Conservation (phyloP, 2,797 vertebrate species). For the Sebastes itinus region DNA sequence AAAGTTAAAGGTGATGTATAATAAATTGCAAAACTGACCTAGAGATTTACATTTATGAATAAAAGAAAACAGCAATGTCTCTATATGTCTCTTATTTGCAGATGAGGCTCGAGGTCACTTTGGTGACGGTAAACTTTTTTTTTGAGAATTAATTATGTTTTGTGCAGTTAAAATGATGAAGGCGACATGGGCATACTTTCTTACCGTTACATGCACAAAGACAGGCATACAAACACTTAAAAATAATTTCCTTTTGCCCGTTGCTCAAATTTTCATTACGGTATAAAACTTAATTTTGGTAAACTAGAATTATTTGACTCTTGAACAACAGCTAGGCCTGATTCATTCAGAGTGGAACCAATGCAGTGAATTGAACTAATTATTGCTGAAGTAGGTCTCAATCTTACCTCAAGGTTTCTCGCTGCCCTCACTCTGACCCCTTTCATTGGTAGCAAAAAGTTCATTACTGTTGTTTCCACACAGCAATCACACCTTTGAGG, state of each 20-base stretch:
- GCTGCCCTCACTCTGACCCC: slow-evolving; percentile 33
- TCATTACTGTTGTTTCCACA: slow-evolving; percentile 53
- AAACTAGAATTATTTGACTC: slow-evolving; percentile 44
- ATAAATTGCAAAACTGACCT: background rate
- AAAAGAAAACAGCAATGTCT: background rate
- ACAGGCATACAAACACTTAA: background rate
- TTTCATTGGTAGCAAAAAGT: slow-evolving; percentile 54
- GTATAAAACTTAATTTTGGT: slow-evolving; percentile 39
- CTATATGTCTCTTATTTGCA: background rate
- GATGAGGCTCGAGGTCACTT: background rate
- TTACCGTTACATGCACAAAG: background rate
- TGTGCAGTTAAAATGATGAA: background rate
- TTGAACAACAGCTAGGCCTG: slow-evolving; percentile 21
- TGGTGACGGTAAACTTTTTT: background rate
- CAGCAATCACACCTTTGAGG: slow-evolving; percentile 31
- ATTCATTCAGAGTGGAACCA: slow-evolving; percentile 45
- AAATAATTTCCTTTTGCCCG: slow-evolving; percentile 31
- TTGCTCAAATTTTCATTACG: slow-evolving; percentile 24
- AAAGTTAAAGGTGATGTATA: background rate
- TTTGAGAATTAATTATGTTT: slow-evolving; percentile 9
- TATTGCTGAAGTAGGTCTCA: slow-evolving; percentile 61
- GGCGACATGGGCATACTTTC: background rate
- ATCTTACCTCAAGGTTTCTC: slow-evolving; percentile 62
- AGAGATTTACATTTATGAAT: background rate
- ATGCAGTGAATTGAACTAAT: slow-evolving; percentile 50